Base-by-base conservation (phyloP, 1,140 invertebrate genomes). In the Drosophila orena region DNA sequence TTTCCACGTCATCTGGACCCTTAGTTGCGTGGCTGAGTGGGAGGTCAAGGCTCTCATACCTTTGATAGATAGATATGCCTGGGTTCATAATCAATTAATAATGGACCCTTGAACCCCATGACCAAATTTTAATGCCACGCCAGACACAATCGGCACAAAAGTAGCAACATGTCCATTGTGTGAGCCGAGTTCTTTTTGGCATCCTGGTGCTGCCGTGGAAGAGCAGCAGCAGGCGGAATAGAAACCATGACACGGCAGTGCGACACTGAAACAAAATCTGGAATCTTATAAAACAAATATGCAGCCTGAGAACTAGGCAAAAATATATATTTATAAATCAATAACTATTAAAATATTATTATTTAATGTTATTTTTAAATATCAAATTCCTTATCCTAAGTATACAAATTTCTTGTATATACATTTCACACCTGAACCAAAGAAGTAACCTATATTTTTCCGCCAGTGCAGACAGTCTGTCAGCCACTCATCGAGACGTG, bases 41-140 rank as follows among this genome's bases (percentile, higher is more conserved):
- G 81, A 66, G 80, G 76, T 84, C 73, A 73, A 56, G 81, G 73
- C 47, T 80, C 65, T 73, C 64, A 81, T 62, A 34, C 40, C 56
- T 53, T 70, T 81, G 66, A 74, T 81, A 58, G 70, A 71, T 74
- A 69, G 72, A 58, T 42, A 57, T 74, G 52, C 43, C 35, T 46
- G 47, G 62, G 54, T 75, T 64, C 81, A 74, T 85, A 78, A 70
- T 79, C 84, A 86, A 85, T 85, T 85, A 86, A 86, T 66, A 86
- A 85, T 57, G 53, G 56, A 42, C 37, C 47, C 50, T 40, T 34
- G 59, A 42, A 17, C 17, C 1, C 17, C 47, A 49, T 66, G 68
- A 60, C 40, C 47, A 66, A 74, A 57, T 22, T 57, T 69, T 79
- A 65, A 64, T 70, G 57, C 17, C 34, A 30, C 14, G 34, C 24